Conservation (phyloP, 2,113 vertebrate genomes). For the Gymnarchus niloticus region DNA sequence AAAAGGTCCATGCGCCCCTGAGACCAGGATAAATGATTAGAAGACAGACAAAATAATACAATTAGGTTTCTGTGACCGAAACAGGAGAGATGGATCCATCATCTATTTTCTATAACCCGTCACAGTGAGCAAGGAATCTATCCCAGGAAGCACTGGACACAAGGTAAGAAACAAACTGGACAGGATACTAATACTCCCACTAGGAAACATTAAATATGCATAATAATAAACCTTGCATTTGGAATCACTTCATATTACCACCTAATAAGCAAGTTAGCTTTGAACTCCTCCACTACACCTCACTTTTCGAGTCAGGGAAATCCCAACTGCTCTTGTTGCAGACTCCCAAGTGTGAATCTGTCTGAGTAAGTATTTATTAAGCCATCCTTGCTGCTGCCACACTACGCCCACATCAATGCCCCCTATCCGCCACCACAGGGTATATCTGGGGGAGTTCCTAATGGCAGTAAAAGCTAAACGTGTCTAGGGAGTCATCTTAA, state of each 20-base stretch:
- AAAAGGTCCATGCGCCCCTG: not conserved
- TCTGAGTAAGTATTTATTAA: constrained; percentile 13
- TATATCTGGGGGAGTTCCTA: not conserved
- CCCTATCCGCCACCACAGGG: not conserved
- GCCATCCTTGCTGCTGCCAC: not conserved
- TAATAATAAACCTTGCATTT: no score
- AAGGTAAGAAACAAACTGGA: not conserved
- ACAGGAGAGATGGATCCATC: not conserved
- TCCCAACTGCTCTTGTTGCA: not conserved
- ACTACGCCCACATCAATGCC: not conserved
- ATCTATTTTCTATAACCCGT: not conserved
- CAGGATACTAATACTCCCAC: not conserved
- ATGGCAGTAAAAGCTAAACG: constrained; percentile 7
- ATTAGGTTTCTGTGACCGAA: not conserved
- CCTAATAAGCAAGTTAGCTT: constrained; percentile 3
- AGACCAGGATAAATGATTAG: not conserved
- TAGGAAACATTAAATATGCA: not conserved
- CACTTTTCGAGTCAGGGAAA: not conserved
- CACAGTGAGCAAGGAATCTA: not conserved
- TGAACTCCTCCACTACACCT: not conserved
- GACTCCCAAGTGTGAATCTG: not conserved
- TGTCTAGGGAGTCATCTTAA: constrained; percentile 12
- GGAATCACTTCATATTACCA: not conserved
- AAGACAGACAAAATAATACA: not conserved
- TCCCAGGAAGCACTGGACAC: not conserved